Percentiles rank a stretch among this genome's conserved stretches.
Evolutionary conservation across 2,797 vertebrate species (phyloP).

Genomic region (Malurus leucopterus): DNA sequence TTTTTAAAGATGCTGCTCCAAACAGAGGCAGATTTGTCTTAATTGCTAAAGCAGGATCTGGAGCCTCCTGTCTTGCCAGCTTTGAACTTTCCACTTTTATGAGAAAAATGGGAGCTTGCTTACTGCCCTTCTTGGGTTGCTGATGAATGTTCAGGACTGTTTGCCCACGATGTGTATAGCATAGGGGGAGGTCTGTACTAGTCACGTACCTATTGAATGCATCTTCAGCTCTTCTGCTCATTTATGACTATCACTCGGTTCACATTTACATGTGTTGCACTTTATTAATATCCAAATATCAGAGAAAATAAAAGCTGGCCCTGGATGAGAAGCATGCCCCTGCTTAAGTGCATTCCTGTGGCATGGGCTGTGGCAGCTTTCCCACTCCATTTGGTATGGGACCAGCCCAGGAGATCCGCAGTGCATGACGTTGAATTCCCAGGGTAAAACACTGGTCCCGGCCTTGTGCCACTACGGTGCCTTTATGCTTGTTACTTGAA

Average conservation of each 20-base stretch:
- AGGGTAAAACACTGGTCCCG: neutral
- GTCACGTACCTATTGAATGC: neutral
- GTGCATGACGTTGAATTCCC: neutral
- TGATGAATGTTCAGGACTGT: neutral
- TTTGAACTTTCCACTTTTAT: neutral
- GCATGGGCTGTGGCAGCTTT: neutral
- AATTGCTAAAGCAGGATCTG: slow-evolving; percentile 12
- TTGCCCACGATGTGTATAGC: neutral
- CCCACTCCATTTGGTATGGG: neutral
- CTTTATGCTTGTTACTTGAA: neutral
- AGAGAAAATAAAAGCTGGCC: neutral
- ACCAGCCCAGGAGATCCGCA: neutral
- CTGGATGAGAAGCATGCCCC: neutral
- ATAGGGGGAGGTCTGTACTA: neutral
- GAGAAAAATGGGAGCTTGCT: neutral
- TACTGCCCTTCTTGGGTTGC: neutral
- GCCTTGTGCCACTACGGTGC: neutral
- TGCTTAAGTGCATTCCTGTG: neutral
- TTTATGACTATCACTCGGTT: neutral
- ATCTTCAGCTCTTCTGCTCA: neutral
- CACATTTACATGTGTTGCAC: neutral
- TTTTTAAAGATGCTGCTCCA: slow-evolving; percentile 27
- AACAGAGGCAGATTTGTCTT: slow-evolving; percentile 11
- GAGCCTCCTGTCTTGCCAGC: neutral
- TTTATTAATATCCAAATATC: neutral